Percentiles rank a stretch among this genome's conserved stretches.
phyloP scores from a whole-genome alignment of 2,113 vertebrate species.

The Nestor notabilis region DNA sequence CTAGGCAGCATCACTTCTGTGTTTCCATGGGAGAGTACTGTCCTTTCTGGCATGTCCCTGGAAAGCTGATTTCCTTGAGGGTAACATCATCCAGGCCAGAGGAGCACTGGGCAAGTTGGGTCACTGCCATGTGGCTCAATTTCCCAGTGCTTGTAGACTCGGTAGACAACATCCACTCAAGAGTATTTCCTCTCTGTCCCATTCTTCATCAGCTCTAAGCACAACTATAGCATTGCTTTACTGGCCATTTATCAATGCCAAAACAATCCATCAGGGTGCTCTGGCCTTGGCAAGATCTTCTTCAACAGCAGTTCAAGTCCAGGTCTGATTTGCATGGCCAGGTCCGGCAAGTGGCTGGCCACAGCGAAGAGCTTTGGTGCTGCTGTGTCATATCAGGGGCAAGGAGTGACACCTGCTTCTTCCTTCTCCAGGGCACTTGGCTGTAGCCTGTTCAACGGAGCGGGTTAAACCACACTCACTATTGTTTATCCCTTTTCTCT shows the following conservation, averaged over 20 bases:
- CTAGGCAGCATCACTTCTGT: neutral
- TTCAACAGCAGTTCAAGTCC: neutral
- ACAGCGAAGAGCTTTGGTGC: neutral
- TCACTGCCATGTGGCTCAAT: neutral
- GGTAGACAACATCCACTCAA: neutral
- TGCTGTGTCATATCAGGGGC: neutral
- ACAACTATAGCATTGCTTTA: neutral
- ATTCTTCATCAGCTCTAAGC: neutral
- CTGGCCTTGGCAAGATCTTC: neutral
- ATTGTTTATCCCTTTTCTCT: neutral
- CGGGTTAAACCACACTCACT: neutral
- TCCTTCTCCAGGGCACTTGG: neutral
- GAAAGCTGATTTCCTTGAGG: neutral
- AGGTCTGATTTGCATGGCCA: neutral
- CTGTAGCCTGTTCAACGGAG: neutral
- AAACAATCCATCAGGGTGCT: neutral
- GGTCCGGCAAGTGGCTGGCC: accelerated
- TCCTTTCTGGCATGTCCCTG: neutral
- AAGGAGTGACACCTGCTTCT: neutral
- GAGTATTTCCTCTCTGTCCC: neutral
- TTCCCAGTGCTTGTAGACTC: neutral
- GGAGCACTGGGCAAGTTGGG: neutral
- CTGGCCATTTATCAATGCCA: neutral
- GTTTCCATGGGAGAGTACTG: neutral
- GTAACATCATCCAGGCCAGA: neutral